phyloP scores from a whole-genome alignment of 2,888 invertebrate genomes.

The Lacanobia oleracea region DNA sequence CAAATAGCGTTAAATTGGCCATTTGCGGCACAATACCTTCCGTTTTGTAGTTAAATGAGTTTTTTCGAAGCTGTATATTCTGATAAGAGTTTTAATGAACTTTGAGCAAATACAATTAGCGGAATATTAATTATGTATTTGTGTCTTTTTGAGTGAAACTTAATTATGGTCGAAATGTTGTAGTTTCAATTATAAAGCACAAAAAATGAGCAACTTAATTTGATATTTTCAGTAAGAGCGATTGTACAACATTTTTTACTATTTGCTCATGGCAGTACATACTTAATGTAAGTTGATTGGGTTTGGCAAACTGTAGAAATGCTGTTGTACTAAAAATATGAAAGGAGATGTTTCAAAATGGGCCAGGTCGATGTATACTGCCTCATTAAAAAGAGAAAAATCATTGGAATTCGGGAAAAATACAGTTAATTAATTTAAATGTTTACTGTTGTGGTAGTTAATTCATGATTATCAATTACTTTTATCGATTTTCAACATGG shows the following conservation, averaged over 20 bases:
- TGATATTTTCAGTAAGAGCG: too few species aligned
- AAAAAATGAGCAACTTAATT: neutral
- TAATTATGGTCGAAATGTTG: neutral
- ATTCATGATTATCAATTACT: too few species aligned
- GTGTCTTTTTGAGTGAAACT: neutral
- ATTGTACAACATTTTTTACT: neutral
- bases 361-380: too few species aligned
- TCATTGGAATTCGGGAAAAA: too few species aligned
- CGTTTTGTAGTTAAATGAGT: slow-evolving; percentile 79
- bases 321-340: neutral
- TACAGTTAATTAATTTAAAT: too few species aligned
- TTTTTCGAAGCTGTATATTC: slow-evolving; percentile 64
- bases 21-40: slow-evolving; percentile 84
- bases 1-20: slow-evolving; percentile 86
- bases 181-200: neutral
- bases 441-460: too few species aligned
- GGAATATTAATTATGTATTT: slow-evolving; percentile 17
- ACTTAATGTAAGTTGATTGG: neutral
- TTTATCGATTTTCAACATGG: too few species aligned
- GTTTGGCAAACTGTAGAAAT: neutral
- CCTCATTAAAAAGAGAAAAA: too few species aligned
- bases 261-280: neutral
- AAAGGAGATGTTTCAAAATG: too few species aligned
- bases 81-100: slow-evolving; percentile 51
- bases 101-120: slow-evolving; percentile 41